Evolutionary conservation across 2,113 vertebrate species (phyloP).

Genomic region (Muntiacus reevesi): DNA sequence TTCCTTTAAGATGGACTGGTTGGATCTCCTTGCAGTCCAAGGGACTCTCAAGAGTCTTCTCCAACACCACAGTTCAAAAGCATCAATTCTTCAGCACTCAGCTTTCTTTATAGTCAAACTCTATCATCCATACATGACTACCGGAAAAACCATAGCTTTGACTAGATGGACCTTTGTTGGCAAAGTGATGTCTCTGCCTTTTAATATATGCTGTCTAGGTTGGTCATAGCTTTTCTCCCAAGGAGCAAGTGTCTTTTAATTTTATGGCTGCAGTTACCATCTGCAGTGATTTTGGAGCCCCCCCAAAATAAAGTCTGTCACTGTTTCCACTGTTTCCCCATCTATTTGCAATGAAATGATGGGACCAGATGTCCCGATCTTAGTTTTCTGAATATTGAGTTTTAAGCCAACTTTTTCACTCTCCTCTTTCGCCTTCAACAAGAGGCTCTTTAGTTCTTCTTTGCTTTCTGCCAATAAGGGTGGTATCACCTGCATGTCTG

Average conservation of each 20-base stretch:
- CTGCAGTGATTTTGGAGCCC: not conserved
- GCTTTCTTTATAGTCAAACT: not conserved
- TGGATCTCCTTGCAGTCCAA: not conserved
- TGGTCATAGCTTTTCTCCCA: not conserved
- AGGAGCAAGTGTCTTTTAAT: not conserved
- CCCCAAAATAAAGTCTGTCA: fast-evolving
- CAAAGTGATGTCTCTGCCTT: not conserved
- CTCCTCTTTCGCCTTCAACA: not conserved
- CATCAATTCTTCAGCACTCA: not conserved
- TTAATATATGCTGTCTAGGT: not conserved
- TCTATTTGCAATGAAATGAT: not conserved
- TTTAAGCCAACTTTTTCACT: not conserved
- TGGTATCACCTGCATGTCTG: not conserved
- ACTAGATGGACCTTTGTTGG: not conserved
- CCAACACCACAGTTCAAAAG: not conserved
- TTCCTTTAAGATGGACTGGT: not conserved
- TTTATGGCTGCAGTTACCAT: not conserved
- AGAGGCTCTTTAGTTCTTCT: not conserved
- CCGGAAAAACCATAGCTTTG: not conserved
- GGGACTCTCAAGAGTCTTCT: not conserved
- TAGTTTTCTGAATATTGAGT: not conserved
- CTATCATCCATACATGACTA: not conserved
- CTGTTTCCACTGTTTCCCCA: not conserved
- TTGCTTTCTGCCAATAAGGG: not conserved
- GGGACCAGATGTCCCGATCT: not conserved